Evolutionary conservation across 2,888 invertebrate species (phyloP).

Genomic region (Agonopterix subpropinquella): DNA sequence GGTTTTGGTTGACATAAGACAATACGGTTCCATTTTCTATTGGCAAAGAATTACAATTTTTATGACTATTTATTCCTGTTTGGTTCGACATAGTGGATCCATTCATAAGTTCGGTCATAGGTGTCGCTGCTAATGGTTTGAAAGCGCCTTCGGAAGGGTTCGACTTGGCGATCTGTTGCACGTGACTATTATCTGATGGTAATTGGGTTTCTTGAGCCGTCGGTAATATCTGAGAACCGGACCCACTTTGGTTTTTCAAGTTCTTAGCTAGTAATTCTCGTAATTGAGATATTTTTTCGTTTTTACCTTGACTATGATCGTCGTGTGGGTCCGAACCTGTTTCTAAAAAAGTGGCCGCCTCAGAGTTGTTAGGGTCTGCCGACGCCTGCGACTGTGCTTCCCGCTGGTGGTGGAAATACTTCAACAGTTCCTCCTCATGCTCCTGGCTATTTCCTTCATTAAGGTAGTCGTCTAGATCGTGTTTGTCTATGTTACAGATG

Average conservation of each 20-base stretch:
- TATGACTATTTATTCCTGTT: conserved; percentile 27
- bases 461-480: conserved; percentile 87
- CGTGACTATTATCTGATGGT: conserved; percentile 33
- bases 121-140: conserved; percentile 36
- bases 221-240: conserved; percentile 34
- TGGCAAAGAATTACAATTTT: conserved; percentile 34
- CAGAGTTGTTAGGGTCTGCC: conserved; percentile 18
- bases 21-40: conserved; percentile 44
- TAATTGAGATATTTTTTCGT: conserved; percentile 83
- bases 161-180: conserved; percentile 28
- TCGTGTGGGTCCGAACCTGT: conserved; percentile 61
- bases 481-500: conserved; percentile 86
- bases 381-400: conserved; percentile 47
- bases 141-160: conserved; percentile 48
- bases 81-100: conserved; percentile 30
- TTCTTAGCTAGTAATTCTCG: conserved; percentile 82
- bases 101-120: conserved; percentile 29
- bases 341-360: conserved; percentile 55
- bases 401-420: conserved; percentile 84
- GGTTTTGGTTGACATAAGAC: conserved; percentile 31
- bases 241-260: conserved; percentile 68
- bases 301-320: conserved; percentile 70
- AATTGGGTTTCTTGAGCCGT: conserved; percentile 32
- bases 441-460: conserved; percentile 85
- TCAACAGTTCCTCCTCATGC: conserved; percentile 89